These are phyloP conservation scores for Ia io DNA, from an alignment of 2,113 vertebrate genomes.

Conservation along the genomic window DNA sequence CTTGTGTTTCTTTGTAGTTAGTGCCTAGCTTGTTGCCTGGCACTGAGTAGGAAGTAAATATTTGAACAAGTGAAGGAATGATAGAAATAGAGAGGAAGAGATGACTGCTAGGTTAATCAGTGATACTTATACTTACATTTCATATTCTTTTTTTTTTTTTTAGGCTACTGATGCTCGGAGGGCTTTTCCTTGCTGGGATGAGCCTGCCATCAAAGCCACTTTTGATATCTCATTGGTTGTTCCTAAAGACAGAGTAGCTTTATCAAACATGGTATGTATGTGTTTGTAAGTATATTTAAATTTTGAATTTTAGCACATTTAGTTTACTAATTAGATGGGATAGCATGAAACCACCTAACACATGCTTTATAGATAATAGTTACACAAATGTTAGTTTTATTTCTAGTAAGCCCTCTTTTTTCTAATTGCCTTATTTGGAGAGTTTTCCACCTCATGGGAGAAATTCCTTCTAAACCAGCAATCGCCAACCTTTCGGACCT, in stretches of 20 bases:
- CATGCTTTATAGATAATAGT: background rate
- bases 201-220: slow-evolving; percentile 98
- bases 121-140: slow-evolving; percentile 46
- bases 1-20: background rate
- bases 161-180: slow-evolving; percentile 98
- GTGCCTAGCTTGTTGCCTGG: background rate
- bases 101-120: background rate
- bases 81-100: background rate
- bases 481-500: too few relatives aligned
- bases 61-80: background rate
- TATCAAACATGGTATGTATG: slow-evolving; percentile 97
- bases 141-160: slow-evolving; percentile 65
- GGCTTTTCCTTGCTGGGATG: slow-evolving; percentile 99
- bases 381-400: background rate
- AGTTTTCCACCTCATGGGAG: background rate
- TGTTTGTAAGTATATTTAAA: slow-evolving; percentile 32
- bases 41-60: slow-evolving; percentile 18
- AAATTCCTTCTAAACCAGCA: background rate
- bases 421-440: slow-evolving; percentile 7
- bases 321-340: background rate
- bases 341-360: background rate
- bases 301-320: background rate
- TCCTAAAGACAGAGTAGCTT: slow-evolving; percentile 96
- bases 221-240: slow-evolving; percentile 97
- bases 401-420: slow-evolving; percentile 15